Base-by-base conservation (phyloP, 92 coral and sea anemone species). In the Isaurus tuberculatus region DNA sequence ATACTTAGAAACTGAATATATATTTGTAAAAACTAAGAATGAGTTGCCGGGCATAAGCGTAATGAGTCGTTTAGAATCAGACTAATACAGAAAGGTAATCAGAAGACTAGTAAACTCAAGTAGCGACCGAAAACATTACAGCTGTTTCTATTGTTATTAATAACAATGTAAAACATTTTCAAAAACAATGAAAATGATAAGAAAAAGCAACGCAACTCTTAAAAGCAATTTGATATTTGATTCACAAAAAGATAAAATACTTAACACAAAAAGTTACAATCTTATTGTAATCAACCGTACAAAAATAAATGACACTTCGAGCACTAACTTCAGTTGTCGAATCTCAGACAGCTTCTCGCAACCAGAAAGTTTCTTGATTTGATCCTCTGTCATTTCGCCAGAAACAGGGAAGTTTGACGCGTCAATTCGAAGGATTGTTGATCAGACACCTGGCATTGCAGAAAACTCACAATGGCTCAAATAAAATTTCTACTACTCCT, bases 341-440 rank as follows among this genome's bases (percentile, higher is more conserved):
- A 96, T 86, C 88, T 94, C 91, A 15, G 92, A 91, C 87, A 96
- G 73, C 43, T 85, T 69, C 29, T 92, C 84, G 63, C 84, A 66
- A 69, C 95, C 93, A 81, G 88, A 84, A 34, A 93, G 75, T 60
- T 90, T 88, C 32, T 85, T 85, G 84, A 96, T 90, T 79, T 92
- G 89, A 30, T 86, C 93, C 83, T 77, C 88, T 2, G 94, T 91
- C 40, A 94, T 83, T 49, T 83, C 40, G 29, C 79, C 43, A 80
- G 63, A 84, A 53, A 79, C 89, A 33, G 89, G 84, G 92, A 92
- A 89, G 65, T 44, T 87, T 60, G 44, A 65, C 78, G 74, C 53
- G 55, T 26, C 70, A 71, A 61, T 51, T 68, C 78, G 40, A 26
- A 6, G 32, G 28, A 33, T 15, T 33, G 51, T 67, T 34, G 51